Conservation (phyloP, 1,140 invertebrate species). For the Bursaphelenchus mucronatus region DNA sequence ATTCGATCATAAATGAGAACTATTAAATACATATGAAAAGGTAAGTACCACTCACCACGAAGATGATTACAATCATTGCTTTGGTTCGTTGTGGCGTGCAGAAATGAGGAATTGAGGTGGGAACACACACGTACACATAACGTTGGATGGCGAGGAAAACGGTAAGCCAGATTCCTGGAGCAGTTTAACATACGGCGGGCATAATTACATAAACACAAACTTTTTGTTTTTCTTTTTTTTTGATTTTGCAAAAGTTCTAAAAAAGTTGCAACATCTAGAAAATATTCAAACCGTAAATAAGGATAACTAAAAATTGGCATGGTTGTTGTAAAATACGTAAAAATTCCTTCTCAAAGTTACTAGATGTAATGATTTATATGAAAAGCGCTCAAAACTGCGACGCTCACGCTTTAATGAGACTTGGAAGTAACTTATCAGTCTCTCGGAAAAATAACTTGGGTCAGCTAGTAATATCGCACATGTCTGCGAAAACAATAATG, state of each 20-base stretch:
- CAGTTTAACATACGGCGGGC: background rate
- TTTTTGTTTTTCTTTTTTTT: background rate
- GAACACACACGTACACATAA: slow-evolving; percentile 55
- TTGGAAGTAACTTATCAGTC: too few species aligned
- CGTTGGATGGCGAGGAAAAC: slow-evolving; percentile 55
- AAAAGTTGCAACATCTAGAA: background rate
- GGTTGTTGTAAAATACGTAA: background rate
- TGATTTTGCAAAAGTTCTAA: background rate
- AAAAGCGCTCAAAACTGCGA: too few species aligned
- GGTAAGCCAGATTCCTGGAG: slow-evolving; percentile 32
- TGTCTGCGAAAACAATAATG: too few species aligned
- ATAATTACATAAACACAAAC: background rate
- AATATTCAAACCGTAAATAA: background rate
- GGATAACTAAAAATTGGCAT: background rate
- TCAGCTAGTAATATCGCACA: too few species aligned
- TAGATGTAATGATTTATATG: too few species aligned
- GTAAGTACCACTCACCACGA: slow-evolving; percentile 36
- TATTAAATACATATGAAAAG: slow-evolving; percentile 32
- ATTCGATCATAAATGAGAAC: slow-evolving; percentile 41
- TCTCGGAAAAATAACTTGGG: too few species aligned
- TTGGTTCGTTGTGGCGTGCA: slow-evolving; percentile 50
- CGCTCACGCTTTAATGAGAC: too few species aligned
- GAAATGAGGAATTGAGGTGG: slow-evolving; percentile 37
- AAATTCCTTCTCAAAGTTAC: background rate
- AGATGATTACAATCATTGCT: slow-evolving; percentile 36